Conservation (phyloP, 2,888 invertebrate species). For the Mythimna lalbum region DNA sequence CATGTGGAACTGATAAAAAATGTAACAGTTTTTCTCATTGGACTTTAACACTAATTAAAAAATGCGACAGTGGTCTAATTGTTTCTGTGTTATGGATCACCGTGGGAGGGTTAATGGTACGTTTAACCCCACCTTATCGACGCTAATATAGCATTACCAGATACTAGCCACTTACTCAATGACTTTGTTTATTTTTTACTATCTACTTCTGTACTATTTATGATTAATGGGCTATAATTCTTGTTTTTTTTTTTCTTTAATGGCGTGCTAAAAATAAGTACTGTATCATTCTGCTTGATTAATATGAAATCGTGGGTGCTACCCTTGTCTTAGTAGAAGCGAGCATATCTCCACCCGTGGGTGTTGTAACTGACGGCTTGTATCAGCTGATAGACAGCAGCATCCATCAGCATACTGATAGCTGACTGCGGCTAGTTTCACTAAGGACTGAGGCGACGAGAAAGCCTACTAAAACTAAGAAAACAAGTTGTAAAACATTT, state of each 20-base stretch:
- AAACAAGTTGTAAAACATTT: constrained; percentile 20
- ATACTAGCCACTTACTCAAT: constrained; percentile 31
- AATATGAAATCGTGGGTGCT: constrained; percentile 14
- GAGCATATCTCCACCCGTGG: constrained; percentile 26
- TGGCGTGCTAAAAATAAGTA: constrained; percentile 32
- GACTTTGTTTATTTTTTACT: constrained; percentile 43
- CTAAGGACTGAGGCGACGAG: background rate
- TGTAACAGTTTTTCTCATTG: constrained; percentile 33
- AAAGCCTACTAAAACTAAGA: constrained; percentile 12
- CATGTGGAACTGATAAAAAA: constrained; percentile 20
- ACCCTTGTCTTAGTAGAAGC: constrained; percentile 13
- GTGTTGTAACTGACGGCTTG: constrained; percentile 29
- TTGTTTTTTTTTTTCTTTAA: constrained; percentile 28
- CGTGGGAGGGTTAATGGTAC: constrained; percentile 60
- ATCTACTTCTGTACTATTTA: constrained; percentile 37
- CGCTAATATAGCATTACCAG: constrained; percentile 39
- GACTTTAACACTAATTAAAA: constrained; percentile 60
- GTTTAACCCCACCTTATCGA: constrained; percentile 66
- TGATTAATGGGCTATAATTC: constrained; percentile 30
- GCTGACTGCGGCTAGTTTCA: constrained; percentile 14
- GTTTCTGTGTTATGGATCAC: constrained; percentile 61
- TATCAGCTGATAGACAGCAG: constrained; percentile 31
- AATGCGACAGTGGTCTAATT: constrained; percentile 62
- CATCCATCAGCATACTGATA: constrained; percentile 36
- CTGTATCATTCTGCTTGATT: constrained; percentile 26